Percentiles rank a stretch among this genome's conserved stretches.
These are phyloP conservation scores for Scaptomyza polygonia DNA, from an alignment of 2,888 invertebrate species.

Conservation along the genomic window DNA sequence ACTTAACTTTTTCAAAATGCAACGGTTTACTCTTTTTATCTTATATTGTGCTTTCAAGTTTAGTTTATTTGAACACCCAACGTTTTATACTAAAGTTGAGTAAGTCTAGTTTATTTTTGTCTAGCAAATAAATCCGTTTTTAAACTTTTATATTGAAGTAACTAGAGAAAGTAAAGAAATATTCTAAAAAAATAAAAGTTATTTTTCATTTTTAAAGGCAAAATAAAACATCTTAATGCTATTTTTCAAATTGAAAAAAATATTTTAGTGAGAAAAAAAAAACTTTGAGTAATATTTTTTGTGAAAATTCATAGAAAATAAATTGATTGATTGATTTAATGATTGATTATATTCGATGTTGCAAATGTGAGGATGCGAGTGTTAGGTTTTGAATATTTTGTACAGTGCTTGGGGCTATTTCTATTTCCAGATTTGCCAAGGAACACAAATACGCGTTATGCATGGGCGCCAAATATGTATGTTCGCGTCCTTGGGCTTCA, in stretches of 20 bases:
- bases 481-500: conserved; percentile 35
- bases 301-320: not conserved
- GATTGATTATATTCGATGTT: conserved; percentile 10
- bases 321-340: not conserved
- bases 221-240: no score
- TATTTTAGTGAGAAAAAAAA: no score
- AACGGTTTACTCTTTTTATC: no score
- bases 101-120: no score
- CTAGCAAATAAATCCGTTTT: no score
- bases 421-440: conserved; percentile 5
- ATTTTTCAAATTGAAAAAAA: no score
- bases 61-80: no score
- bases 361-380: not conserved
- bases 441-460: conserved; percentile 10
- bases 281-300: no score
- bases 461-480: not conserved
- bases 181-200: not conserved
- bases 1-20: no score
- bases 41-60: no score
- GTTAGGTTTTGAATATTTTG: not conserved
- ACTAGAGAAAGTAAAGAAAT: not conserved
- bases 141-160: not conserved
- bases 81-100: no score
- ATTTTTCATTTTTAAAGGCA: no score
- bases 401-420: conserved; percentile 26